Percentiles rank a stretch among this genome's conserved stretches.
Conservation (phyloP, 1,140 invertebrate species). For the Wasmannia auropunctata region DNA sequence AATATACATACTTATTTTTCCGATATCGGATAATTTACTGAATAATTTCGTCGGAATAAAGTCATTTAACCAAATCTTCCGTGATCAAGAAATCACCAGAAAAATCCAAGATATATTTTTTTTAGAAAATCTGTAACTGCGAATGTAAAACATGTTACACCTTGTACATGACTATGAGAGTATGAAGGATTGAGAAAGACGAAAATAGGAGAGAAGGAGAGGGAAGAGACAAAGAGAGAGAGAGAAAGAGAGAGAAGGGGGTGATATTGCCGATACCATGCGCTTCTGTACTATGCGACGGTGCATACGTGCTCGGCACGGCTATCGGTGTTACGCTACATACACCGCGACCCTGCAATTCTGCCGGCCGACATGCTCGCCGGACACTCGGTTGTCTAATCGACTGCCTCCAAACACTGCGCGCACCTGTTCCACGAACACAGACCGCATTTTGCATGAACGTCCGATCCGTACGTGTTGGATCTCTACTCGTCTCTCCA, state of each 20-base stretch:
- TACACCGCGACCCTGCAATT: constrained; percentile 61
- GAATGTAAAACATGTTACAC: neutral
- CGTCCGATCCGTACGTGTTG: constrained; percentile 46
- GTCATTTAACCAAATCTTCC: neutral
- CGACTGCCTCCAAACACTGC: constrained; percentile 61
- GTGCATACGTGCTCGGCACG: constrained; percentile 45
- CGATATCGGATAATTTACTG: neutral
- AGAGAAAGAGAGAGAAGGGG: neutral
- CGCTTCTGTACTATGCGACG: neutral
- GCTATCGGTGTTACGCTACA: constrained; percentile 50
- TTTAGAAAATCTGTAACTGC: neutral
- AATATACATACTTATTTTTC: neutral
- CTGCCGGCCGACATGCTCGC: constrained; percentile 63
- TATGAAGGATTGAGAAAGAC: neutral
- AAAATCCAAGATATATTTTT: neutral
- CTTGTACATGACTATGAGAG: neutral
- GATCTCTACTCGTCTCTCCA: constrained; percentile 46
- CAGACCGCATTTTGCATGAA: constrained; percentile 64
- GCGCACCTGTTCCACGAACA: constrained; percentile 69
- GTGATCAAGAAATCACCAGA: neutral
- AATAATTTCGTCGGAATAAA: neutral
- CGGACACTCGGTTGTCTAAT: constrained; percentile 69
- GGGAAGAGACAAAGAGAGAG: neutral
- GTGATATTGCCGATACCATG: constrained; percentile 11
- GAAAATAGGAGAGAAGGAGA: neutral